Evolutionary conservation across 2,797 vertebrate species (phyloP).

Genomic region (Tamandua tetradactyla): DNA sequence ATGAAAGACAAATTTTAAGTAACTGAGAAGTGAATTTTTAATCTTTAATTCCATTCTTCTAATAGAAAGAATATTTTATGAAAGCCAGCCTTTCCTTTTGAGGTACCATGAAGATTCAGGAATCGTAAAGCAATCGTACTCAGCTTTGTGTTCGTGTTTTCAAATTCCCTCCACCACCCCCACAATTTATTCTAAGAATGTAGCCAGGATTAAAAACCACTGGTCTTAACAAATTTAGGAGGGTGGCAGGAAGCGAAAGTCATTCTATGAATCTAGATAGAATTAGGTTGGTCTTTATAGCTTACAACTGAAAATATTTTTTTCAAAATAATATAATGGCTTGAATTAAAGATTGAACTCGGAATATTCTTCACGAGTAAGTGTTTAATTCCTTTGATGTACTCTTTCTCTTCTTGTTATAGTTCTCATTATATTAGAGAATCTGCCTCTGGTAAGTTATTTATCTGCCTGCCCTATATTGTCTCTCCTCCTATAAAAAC

Average conservation of each 20-base stretch:
- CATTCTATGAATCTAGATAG: background rate
- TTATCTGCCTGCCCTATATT: background rate
- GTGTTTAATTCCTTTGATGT: background rate
- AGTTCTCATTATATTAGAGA: background rate
- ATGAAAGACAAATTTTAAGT: slow-evolving; percentile 36
- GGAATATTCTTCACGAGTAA: background rate
- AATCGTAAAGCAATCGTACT: background rate
- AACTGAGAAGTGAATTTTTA: background rate
- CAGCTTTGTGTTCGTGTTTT: background rate
- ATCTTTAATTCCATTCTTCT: background rate
- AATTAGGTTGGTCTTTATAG: background rate
- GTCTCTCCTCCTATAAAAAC: background rate
- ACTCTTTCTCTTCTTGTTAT: background rate
- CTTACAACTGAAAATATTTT: background rate
- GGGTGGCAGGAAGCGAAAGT: background rate
- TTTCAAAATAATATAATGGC: background rate
- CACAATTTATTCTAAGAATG: background rate
- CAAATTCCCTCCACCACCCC: no score
- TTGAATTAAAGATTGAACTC: background rate
- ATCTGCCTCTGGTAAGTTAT: background rate
- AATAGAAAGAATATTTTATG: background rate
- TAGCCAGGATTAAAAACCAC: background rate
- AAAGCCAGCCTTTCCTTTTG: background rate
- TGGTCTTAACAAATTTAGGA: background rate
- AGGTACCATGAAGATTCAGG: background rate